Evolutionary conservation across 2,888 invertebrate species (phyloP).

Genomic region (Patella depressa): DNA sequence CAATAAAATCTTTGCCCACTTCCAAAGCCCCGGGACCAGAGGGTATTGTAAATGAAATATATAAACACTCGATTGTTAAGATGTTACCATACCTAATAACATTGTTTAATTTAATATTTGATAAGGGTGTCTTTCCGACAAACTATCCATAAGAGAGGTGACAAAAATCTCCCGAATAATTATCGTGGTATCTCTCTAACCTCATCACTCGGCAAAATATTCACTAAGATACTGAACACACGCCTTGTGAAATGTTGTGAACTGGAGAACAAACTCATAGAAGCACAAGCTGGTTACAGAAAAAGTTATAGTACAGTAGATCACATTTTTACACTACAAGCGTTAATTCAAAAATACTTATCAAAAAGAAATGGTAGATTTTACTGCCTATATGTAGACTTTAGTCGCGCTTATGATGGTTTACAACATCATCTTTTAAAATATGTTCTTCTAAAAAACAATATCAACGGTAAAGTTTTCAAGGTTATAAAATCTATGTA

Average conservation of each 20-base stretch:
- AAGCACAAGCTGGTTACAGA: conserved; percentile 4
- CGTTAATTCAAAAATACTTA: conserved; percentile 2
- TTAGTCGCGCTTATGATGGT: not conserved
- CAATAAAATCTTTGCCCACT: not conserved
- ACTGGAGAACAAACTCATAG: not conserved
- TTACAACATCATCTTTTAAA: conserved; percentile 6
- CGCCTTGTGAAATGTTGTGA: not conserved
- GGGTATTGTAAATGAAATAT: conserved; percentile 22
- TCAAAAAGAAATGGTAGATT: not conserved
- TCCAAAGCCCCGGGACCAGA: conserved; percentile 15
- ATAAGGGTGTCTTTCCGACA: conserved; percentile 8
- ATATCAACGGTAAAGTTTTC: conserved; percentile 5
- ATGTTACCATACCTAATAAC: not conserved
- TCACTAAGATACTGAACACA: conserved; percentile 4
- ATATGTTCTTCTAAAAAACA: conserved; percentile 6
- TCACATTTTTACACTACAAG: conserved; percentile 12
- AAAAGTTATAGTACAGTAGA: conserved; percentile 9
- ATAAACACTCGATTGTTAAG: conserved; percentile 11
- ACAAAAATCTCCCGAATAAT: not conserved
- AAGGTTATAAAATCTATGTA: not conserved
- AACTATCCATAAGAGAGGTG: not conserved
- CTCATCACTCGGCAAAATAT: not conserved
- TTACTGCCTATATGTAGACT: not conserved
- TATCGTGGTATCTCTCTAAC: conserved; percentile 10
- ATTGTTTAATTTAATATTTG: not conserved